A percentile compares a stretch with the other conserved stretches of the same genome.
These are phyloP conservation scores for Hoplostethus mediterraneus DNA, from an alignment of 2,797 vertebrate genomes.

Conservation along the genomic window DNA sequence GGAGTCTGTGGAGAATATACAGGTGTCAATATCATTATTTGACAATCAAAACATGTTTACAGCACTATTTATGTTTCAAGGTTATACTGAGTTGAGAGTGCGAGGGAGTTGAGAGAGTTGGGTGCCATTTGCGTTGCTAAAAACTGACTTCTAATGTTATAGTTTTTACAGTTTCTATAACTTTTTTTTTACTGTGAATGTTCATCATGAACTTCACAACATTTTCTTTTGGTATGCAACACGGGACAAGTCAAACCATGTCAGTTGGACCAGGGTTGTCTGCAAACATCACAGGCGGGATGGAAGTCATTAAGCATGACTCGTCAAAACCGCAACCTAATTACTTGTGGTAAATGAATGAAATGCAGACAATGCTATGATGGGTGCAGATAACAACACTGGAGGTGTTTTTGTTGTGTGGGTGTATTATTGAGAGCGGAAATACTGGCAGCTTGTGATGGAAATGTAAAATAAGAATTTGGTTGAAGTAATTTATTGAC, in stretches of 20 bases:
- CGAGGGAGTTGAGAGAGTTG: neutral
- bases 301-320: neutral
- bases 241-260: neutral
- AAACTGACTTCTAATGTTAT: no score
- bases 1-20: neutral
- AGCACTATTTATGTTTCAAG: no score
- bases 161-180: no score
- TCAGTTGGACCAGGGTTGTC: neutral
- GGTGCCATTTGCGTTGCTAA: no score
- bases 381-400: neutral
- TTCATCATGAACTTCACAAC: no score
- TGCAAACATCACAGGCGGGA: neutral
- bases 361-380: no score
- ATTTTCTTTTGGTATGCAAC: no score
- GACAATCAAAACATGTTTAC: neutral
- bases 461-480: neutral
- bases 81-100: no score
- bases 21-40: constrained; percentile 21
- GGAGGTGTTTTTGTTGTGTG: neutral
- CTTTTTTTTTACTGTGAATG: no score
- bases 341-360: neutral
- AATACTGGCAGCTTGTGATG: neutral
- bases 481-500: neutral
- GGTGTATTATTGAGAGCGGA: neutral
- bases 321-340: neutral